These are phyloP conservation scores for Protobothrops flavoviridis DNA, from an alignment of 2,113 vertebrate species.

Conservation along the genomic window DNA sequence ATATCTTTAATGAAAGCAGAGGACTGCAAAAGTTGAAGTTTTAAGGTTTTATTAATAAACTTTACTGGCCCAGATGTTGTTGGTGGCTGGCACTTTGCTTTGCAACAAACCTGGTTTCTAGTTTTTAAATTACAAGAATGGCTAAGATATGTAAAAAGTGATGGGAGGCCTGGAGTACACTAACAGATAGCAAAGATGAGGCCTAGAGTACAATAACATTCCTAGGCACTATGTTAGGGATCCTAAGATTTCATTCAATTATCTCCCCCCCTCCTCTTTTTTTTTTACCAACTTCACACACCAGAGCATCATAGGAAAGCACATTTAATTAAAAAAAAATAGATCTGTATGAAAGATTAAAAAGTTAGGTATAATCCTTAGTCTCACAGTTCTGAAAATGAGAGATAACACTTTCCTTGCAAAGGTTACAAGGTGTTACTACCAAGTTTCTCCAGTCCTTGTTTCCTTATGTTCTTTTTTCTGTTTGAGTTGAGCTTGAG, in stretches of 20 bases:
- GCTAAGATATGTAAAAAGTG: background rate
- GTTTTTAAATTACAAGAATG: background rate
- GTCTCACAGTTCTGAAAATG: background rate
- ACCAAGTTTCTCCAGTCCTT: background rate
- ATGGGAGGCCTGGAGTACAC: background rate
- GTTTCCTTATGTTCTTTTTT: background rate
- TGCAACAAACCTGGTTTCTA: background rate
- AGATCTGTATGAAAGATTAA: background rate
- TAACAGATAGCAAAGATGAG: background rate
- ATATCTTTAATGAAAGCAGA: background rate
- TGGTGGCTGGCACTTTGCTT: background rate
- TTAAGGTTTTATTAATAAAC: background rate
- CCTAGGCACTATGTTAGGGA: background rate
- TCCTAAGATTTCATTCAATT: background rate
- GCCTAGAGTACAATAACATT: background rate
- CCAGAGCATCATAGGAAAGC: background rate
- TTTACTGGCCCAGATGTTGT: background rate
- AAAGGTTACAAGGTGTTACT: background rate
- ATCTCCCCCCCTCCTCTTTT: background rate
- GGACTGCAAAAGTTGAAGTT: background rate
- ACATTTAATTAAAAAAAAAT: background rate
- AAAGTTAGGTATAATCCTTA: background rate
- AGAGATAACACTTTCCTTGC: background rate
- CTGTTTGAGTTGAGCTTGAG: background rate
- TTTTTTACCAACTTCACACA: background rate